These are phyloP conservation scores for Rhinoptilus africanus DNA, from an alignment of 2,113 vertebrate species.

Conservation along the genomic window DNA sequence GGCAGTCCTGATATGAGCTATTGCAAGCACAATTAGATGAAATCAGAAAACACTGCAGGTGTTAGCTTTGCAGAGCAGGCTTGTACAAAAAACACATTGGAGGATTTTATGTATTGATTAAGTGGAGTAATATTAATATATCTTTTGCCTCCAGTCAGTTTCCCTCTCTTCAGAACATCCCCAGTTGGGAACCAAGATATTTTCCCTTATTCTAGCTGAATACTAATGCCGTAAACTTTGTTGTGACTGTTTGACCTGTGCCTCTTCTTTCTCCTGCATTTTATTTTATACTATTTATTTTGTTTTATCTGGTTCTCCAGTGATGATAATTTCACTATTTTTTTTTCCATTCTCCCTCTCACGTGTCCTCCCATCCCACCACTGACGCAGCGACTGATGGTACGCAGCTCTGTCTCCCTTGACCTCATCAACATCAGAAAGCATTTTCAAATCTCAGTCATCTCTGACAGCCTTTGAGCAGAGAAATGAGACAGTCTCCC, in stretches of 20 bases:
- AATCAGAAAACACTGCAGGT: conserved; percentile 66
- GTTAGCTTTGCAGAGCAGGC: conserved; percentile 61
- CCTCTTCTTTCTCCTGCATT: background rate
- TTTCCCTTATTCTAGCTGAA: conserved; percentile 73
- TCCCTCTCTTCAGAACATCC: conserved; percentile 71
- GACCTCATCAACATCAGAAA: conserved; percentile 85
- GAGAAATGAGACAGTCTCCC: conserved; percentile 83
- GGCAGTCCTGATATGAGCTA: background rate
- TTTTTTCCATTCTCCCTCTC: conserved; percentile 60
- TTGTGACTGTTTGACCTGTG: conserved; percentile 68
- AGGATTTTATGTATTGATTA: conserved; percentile 83
- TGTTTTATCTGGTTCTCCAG: conserved; percentile 54
- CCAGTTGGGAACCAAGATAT: conserved; percentile 69
- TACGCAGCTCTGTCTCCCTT: conserved; percentile 75
- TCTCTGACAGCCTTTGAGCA: conserved; percentile 85
- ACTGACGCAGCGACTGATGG: conserved; percentile 71
- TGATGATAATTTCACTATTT: conserved; percentile 50
- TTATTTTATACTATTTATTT: conserved; percentile 47
- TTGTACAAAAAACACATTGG: conserved; percentile 72
- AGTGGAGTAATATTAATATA: conserved; percentile 80
- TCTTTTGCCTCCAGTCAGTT: conserved; percentile 78
- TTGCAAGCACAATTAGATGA: conserved; percentile 49
- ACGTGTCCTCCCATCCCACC: conserved; percentile 62
- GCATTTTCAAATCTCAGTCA: conserved; percentile 83
- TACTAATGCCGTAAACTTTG: conserved; percentile 71